Conservation (phyloP, 2,113 vertebrate species). For the Bufo bufo region DNA sequence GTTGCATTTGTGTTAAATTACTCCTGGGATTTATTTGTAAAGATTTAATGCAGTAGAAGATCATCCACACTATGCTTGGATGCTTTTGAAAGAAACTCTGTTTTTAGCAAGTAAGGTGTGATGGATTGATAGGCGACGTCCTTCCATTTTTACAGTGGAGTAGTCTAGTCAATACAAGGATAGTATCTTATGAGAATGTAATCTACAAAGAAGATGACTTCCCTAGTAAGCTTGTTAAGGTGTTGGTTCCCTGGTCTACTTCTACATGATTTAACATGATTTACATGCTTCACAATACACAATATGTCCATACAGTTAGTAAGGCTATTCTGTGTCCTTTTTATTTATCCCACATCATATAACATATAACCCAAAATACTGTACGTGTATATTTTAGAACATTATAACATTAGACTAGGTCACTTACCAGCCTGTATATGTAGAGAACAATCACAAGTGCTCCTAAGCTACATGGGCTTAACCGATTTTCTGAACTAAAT, state of each 20-base stretch:
- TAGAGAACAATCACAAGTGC: slow-evolving; percentile 9
- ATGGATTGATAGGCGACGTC: background rate
- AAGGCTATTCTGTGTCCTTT: background rate
- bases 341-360: background rate
- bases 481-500: background rate
- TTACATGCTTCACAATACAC: background rate
- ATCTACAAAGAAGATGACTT: background rate
- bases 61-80: too few species aligned
- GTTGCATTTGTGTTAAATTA: too few species aligned
- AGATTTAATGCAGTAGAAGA: too few species aligned
- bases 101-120: background rate
- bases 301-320: background rate
- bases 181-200: background rate
- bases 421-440: slow-evolving; percentile 28
- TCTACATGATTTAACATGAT: too few species aligned
- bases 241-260: background rate
- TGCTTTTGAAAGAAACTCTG: too few species aligned
- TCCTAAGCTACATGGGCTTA: background rate
- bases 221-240: background rate
- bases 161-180: background rate
- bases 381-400: background rate
- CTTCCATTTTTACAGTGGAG: background rate
- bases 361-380: background rate
- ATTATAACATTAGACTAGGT: background rate
- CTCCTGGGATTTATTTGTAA: too few species aligned